Conservation (phyloP, 2,797 vertebrate species). For the Pelochelys cantorii region DNA sequence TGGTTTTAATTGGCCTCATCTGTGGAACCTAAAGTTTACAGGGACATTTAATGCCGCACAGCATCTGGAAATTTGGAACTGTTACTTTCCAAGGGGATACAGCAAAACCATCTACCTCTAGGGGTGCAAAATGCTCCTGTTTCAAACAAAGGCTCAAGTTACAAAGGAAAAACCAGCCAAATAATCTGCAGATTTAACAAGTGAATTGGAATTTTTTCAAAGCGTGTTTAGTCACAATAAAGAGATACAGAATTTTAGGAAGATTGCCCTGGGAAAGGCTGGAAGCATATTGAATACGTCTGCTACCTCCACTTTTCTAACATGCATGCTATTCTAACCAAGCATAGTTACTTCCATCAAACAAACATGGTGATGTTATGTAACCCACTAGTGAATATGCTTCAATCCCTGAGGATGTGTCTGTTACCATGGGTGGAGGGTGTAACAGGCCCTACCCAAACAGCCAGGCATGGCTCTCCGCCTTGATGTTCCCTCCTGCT, state of each 20-base stretch:
- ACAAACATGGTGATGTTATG: too few relatives aligned
- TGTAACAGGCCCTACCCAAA: too few relatives aligned
- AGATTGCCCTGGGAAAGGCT: not conserved
- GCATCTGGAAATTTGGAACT: not conserved
- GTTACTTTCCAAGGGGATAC: slow-evolving; percentile 11
- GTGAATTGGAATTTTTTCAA: slow-evolving; percentile 18
- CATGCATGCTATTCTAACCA: not conserved
- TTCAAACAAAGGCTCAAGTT: slow-evolving; percentile 24
- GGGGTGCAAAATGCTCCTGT: slow-evolving; percentile 3
- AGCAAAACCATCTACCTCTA: not conserved
- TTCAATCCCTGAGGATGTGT: not conserved
- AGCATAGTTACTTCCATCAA: not conserved
- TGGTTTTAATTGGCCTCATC: not conserved
- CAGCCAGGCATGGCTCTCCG: too few relatives aligned
- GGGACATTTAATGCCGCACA: not conserved
- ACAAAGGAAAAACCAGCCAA: slow-evolving; percentile 35
- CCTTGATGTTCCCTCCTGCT: too few relatives aligned
- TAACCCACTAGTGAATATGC: not conserved
- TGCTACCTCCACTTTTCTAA: slow-evolving; percentile 2
- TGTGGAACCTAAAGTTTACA: not conserved
- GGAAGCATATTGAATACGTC: not conserved
- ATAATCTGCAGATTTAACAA: slow-evolving; percentile 41
- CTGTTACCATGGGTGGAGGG: not conserved
- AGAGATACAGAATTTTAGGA: not conserved
- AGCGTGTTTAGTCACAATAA: slow-evolving; percentile 19